phyloP scores from a whole-genome alignment of 2,888 invertebrate species.

The Cybosia mesomella region DNA sequence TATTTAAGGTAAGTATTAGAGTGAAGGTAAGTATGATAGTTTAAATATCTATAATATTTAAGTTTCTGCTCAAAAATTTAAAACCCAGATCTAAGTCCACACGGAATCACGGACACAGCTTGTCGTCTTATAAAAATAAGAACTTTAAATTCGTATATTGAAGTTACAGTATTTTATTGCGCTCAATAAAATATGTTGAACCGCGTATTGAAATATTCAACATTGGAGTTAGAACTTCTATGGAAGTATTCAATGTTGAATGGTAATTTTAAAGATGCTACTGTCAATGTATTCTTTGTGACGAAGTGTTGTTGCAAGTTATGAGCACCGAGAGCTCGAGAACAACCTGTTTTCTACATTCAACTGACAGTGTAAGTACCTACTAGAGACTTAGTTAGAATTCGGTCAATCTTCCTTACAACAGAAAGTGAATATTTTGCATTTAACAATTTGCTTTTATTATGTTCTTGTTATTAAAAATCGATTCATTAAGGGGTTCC shows the following conservation, averaged over 20 bases:
- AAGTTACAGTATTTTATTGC: not conserved
- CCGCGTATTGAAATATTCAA: slow-evolving; percentile 13
- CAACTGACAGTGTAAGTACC: slow-evolving; percentile 9
- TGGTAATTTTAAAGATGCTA: slow-evolving; percentile 13
- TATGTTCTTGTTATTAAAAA: no score
- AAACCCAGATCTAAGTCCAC: no score
- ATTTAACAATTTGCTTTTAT: no score
- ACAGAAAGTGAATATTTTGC: no score
- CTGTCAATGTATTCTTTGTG: slow-evolving; percentile 6
- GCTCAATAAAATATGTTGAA: not conserved
- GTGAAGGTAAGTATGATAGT: no score
- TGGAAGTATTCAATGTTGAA: slow-evolving; percentile 22
- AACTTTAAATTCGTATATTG: not conserved
- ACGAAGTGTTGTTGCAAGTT: slow-evolving; percentile 15
- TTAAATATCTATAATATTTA: no score
- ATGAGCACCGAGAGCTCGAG: slow-evolving; percentile 18
- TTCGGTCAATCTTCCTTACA: no score
- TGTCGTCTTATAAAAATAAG: not conserved
- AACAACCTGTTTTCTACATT: slow-evolving; percentile 30
- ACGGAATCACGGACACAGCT: no score
- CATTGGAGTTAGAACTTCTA: slow-evolving; percentile 2
- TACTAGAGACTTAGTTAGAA: not conserved
- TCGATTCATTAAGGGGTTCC: no score
- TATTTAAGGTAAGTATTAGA: no score
- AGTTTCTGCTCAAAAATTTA: no score